Conservation (phyloP, 1,140 invertebrate species). For the Metopolophium dirhodum region DNA sequence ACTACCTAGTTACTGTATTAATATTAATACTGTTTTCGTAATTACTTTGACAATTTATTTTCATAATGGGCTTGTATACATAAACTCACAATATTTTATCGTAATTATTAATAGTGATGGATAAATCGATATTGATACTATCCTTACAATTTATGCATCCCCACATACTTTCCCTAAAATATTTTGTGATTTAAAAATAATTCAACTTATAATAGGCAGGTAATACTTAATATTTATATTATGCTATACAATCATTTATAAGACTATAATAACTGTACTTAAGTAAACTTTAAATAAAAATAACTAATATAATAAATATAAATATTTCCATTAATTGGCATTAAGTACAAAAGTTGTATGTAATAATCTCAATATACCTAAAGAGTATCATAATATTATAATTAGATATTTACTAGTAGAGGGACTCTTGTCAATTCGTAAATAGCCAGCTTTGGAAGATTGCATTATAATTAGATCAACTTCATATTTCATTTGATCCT, state of each 20-base stretch:
- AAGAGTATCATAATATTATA: neutral
- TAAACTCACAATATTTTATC: neutral
- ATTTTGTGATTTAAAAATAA: neutral
- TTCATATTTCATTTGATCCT: neutral
- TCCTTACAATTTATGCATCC: neutral
- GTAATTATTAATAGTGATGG: neutral
- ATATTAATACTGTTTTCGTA: neutral
- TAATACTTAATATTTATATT: no score
- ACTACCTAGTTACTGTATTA: neutral
- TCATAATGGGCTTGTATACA: neutral
- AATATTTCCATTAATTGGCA: no score
- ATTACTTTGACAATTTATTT: slow-evolving; percentile 10
- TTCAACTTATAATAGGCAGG: neutral
- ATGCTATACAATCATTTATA: no score
- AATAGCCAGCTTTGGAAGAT: neutral
- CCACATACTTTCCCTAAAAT: neutral
- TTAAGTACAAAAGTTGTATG: neutral
- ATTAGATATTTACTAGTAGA: neutral
- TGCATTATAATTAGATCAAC: slow-evolving; percentile 2
- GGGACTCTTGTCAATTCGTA: neutral
- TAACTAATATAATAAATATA: no score
- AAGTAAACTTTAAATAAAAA: no score
- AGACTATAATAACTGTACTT: no score
- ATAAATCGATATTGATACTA: neutral
- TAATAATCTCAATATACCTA: neutral